Percentiles rank a stretch among this genome's conserved stretches.
Conservation (phyloP, 2,888 invertebrate species). For the Tanypteryx hageni region DNA sequence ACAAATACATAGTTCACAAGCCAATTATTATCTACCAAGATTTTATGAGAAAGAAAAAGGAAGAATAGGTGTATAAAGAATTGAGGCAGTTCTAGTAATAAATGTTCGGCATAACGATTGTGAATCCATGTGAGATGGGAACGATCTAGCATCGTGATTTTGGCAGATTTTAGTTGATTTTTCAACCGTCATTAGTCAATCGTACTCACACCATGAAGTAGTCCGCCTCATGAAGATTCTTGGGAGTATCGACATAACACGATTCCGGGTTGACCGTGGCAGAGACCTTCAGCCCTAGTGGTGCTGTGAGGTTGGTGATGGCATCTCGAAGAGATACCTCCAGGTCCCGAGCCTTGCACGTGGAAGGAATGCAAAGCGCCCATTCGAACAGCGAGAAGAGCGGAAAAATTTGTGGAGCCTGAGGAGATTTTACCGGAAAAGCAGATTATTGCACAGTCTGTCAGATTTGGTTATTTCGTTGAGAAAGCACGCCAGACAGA, state of each 20-base stretch:
- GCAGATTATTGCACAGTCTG: background rate
- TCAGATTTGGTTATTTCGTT: too few species aligned
- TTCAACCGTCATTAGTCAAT: too few species aligned
- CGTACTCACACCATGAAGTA: constrained; percentile 72
- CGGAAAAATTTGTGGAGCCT: constrained; percentile 63
- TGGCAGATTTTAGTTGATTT: too few species aligned
- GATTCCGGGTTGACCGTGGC: constrained; percentile 49
- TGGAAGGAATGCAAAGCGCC: constrained; percentile 53
- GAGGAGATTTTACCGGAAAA: background rate
- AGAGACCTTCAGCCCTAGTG: constrained; percentile 48
- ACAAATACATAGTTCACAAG: too few species aligned
- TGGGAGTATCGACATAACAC: constrained; percentile 39
- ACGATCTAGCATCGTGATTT: too few species aligned
- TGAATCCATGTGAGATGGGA: too few species aligned
- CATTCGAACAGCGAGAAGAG: constrained; percentile 56
- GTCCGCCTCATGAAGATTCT: constrained; percentile 69
- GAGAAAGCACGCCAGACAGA: too few species aligned
- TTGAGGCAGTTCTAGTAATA: too few species aligned
- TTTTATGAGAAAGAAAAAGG: too few species aligned
- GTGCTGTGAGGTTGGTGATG: constrained; percentile 17
- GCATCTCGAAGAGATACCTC: constrained; percentile 31
- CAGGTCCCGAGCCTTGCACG: constrained; percentile 45
- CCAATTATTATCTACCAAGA: too few species aligned
- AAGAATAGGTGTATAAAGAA: too few species aligned
- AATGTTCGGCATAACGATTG: too few species aligned